phyloP scores from a whole-genome alignment of 2,113 vertebrate genomes.

The Phalacrocorax brasilianus region DNA sequence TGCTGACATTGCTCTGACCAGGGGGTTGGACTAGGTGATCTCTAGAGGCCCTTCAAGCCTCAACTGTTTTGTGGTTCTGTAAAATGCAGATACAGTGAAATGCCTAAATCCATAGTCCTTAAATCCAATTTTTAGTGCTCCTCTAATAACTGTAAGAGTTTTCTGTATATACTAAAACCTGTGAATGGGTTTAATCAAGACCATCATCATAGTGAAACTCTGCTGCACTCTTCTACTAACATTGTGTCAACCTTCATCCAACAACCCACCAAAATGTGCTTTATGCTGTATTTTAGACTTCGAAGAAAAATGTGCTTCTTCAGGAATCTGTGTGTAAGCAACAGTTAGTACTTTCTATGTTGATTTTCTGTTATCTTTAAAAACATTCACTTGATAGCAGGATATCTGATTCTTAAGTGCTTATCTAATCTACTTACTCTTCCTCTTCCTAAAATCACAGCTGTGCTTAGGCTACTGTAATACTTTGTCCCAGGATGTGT shows the following conservation, averaged over 20 bases:
- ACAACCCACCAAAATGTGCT: not conserved
- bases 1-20: not conserved
- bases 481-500: constrained; percentile 32
- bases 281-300: not conserved
- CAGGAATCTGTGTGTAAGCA: not conserved
- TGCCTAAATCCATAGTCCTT: not conserved
- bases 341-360: not conserved
- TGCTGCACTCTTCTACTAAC: not conserved
- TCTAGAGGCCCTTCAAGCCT: not conserved
- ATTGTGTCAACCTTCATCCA: not conserved
- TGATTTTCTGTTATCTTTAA: constrained; percentile 52
- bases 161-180: not conserved
- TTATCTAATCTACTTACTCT: constrained; percentile 63
- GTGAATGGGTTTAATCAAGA: not conserved
- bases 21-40: not conserved
- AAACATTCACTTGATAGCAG: constrained; percentile 45
- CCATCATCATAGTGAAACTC: not conserved
- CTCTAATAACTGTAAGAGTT: not conserved
- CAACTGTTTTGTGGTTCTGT: not conserved
- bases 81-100: not conserved
- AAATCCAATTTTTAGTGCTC: not conserved
- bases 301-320: not conserved
- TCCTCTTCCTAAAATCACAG: constrained; percentile 60
- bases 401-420: constrained; percentile 49
- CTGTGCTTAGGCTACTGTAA: constrained; percentile 28